Base-by-base conservation (phyloP, 30 jellyfish, hydroid and myxozoan genomes). In the Haliclystus octoradiatus region DNA sequence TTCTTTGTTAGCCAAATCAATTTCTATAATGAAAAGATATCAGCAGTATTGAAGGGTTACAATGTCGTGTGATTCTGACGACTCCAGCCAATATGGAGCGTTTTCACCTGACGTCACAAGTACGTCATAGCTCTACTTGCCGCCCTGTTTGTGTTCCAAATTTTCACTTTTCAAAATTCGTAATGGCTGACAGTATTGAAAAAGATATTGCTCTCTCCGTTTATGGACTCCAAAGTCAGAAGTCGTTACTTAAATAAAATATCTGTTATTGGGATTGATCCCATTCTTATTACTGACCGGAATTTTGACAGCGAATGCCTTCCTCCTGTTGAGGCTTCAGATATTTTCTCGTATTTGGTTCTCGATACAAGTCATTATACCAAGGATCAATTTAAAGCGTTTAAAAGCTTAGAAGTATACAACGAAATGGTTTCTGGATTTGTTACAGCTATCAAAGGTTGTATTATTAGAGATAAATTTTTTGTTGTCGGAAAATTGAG, bases 321-420 rank as follows among this genome's bases (percentile, higher is more conserved):
- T 32, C 76, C 31, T 27, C 77, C 84, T 34, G 68, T 68, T 12
- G 78, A 71, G 72, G 73, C 72, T 47, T 26, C 73, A 1, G 92
- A 78, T 33, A 68, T 76, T 5, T 70, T 68, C 2, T 24, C 68
- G 32, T 78, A 78, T 34, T 63, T 78, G 3, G 33, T 78, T 70
- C 66, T 78, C 68, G 66, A 62, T 1, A 64, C 80, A 52, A 78
- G 88, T 47, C 82, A 62, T 2, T 62, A 62, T 29, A 70, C 92
- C 33, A 52, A 80, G 3, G 73, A 52, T 0, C 82, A 40, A 69
- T 35, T 35, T 61, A 67, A 49, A 26, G 85, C 71, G 72, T 80
- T 34, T 49, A 74, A 51, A 46, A 74, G 84, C 52, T 51, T 74
- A 40, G 33, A 65, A 33, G 70, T 62, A 49, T 64, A 33, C 15